Base-by-base conservation (phyloP, 2,797 vertebrate species). In the Coreius guichenoti region DNA sequence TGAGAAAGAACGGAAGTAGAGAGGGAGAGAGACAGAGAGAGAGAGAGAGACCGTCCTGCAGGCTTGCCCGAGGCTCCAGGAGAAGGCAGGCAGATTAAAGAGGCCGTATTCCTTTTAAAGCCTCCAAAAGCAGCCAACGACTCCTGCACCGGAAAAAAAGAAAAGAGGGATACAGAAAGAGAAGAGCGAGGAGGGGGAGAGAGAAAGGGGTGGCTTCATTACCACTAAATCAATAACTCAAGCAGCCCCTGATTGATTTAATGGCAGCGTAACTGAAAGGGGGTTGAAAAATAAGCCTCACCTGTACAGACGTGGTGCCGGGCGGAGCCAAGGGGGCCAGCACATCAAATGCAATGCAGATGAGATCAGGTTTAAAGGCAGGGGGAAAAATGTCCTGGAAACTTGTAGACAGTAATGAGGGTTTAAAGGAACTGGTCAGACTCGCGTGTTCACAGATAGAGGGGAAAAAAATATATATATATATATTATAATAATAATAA, bases 71-170 rank as follows among this genome's bases (percentile, higher is more conserved):
- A 94, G 96, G 96, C 96, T 94, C 95, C 94, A 95, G 96, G 95
- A 96, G 93, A 96, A 94, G 95, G 95, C 94, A 90, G 89, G 73
- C 95, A 97, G 96, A 97, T 97, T 97, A 97, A 97, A 97, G 96
- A 95, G 95, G 90, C 95, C 93, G 95, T 96, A 97, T 97, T 97
- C 96, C 95, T 97, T 97, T 97, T 97, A 96, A 97, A 96, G 96
- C 96, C 95, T 95, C 93, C 87, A 81, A 90, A 72, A 94, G 94
- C 96, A 87, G 87, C 85, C 81, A 85, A 81, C 84, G 84, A 88
- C 83, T 89, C 89, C 79, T 63, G 76, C 75, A 76, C 58, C 11
- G 68, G 94, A 73, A 82, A 73, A 85, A 72, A 86, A 61, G 56
- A 77, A 86, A 68, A 82, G 80, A 72, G 13, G 33, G 54, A 86